Conservation (phyloP, 2,888 invertebrate species). For the Ypsolopha sequella region DNA sequence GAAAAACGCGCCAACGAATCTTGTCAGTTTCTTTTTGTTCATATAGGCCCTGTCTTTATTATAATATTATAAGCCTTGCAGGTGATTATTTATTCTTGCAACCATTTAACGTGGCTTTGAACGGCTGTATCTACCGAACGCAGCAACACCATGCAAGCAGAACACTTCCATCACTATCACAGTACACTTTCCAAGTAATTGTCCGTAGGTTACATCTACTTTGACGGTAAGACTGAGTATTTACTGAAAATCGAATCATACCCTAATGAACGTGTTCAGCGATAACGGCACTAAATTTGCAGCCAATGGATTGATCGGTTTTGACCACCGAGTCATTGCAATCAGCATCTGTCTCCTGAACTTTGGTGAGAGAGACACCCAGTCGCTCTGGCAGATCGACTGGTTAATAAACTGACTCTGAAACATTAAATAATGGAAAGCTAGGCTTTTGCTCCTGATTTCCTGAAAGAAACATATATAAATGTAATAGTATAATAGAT, state of each 20-base stretch:
- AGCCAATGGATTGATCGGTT: constrained; percentile 1
- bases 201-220: too few relatives aligned
- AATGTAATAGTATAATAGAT: too few relatives aligned
- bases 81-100: too few relatives aligned
- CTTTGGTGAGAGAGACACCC: constrained; percentile 6
- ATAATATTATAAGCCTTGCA: constrained; percentile 1
- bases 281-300: constrained; percentile 5
- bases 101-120: too few relatives aligned
- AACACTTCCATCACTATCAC: too few relatives aligned
- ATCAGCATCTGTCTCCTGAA: constrained; percentile 6
- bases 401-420: constrained; percentile 6
- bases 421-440: neutral
- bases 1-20: neutral
- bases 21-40: too few relatives aligned
- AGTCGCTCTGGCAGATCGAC: constrained; percentile 4
- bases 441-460: too few relatives aligned
- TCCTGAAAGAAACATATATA: too few relatives aligned
- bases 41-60: constrained; percentile 1
- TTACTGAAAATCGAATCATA: neutral
- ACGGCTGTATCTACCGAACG: too few relatives aligned
- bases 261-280: constrained; percentile 3
- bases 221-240: too few relatives aligned
- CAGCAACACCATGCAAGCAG: too few relatives aligned
- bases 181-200: too few relatives aligned
- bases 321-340: constrained; percentile 4